phyloP scores from a whole-genome alignment of 2,113 vertebrate genomes.

The Malurus melanocephalus region DNA sequence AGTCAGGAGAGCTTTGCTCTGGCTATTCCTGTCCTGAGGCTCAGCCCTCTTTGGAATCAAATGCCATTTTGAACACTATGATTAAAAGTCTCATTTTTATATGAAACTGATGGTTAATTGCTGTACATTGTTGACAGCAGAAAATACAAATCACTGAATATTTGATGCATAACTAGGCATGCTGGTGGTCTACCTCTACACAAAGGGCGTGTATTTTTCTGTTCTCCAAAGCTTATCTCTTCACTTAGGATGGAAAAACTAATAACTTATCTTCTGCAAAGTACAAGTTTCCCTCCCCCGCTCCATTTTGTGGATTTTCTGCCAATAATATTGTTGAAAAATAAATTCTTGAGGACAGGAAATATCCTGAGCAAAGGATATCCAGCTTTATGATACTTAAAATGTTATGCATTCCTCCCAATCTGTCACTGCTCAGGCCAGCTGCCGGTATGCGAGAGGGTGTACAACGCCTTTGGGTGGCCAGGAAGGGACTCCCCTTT shows the following conservation, averaged over 20 bases:
- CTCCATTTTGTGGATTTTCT: not conserved
- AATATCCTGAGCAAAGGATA: not conserved
- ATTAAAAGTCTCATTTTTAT: not conserved
- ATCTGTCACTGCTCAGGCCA: not conserved
- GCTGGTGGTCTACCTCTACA: not conserved
- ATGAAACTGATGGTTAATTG: not conserved
- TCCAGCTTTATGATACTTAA: constrained; percentile 8
- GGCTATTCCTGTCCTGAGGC: fast-evolving
- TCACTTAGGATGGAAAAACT: not conserved
- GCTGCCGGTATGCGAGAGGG: fast-evolving
- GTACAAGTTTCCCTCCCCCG: not conserved
- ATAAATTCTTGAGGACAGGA: constrained; percentile 17
- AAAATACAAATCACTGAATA: not conserved
- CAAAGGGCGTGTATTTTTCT: not conserved
- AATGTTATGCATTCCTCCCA: not conserved
- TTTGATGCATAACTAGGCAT: too few species aligned
- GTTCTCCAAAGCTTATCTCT: not conserved
- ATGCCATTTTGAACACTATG: not conserved
- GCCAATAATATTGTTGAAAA: not conserved
- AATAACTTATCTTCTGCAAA: not conserved
- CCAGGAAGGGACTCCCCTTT: not conserved
- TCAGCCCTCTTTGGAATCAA: not conserved
- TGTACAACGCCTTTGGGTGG: fast-evolving
- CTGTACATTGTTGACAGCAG: not conserved
- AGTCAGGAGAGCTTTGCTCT: not conserved